Percentiles rank a stretch among this genome's conserved stretches.
phyloP scores from a whole-genome alignment of 2,113 vertebrate genomes.

The Esox niger region DNA sequence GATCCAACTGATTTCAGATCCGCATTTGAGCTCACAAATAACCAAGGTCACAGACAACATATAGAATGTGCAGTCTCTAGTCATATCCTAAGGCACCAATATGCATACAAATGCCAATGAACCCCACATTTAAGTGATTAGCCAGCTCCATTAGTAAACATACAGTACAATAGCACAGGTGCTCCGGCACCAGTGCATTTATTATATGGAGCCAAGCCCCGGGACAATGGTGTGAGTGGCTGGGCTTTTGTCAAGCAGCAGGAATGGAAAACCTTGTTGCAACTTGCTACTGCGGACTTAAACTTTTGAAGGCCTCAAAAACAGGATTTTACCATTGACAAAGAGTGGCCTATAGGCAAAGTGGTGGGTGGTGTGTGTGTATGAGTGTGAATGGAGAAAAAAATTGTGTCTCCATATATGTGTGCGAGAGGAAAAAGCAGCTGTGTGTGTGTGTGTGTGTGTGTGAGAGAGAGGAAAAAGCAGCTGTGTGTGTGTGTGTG shows the following conservation, averaged over 20 bases:
- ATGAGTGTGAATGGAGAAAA: not conserved
- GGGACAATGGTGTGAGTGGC: conserved; percentile 27
- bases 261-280: conserved; percentile 51
- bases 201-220: not conserved
- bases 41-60: too few species aligned
- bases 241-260: conserved; percentile 32
- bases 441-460: conserved; percentile 5
- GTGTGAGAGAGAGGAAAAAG: conserved; percentile 3
- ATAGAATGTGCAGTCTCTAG: too few species aligned
- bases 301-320: conserved; percentile 45
- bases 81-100: not conserved
- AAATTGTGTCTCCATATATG: conserved; percentile 24
- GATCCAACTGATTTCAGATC: too few species aligned
- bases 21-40: too few species aligned
- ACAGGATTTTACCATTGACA: conserved; percentile 37
- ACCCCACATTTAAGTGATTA: conserved; percentile 21
- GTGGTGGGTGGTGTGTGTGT: conserved; percentile 22
- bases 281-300: conserved; percentile 52
- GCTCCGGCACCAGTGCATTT: conserved; percentile 12
- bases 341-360: conserved; percentile 29
- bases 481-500: conserved; percentile 1
- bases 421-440: conserved; percentile 15
- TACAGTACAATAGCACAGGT: conserved; percentile 14
- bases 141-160: conserved; percentile 21
- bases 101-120: conserved; percentile 6